Evolutionary conservation across 1,140 invertebrate genomes (phyloP).

Genomic region (Dinoponera quadriceps): DNA sequence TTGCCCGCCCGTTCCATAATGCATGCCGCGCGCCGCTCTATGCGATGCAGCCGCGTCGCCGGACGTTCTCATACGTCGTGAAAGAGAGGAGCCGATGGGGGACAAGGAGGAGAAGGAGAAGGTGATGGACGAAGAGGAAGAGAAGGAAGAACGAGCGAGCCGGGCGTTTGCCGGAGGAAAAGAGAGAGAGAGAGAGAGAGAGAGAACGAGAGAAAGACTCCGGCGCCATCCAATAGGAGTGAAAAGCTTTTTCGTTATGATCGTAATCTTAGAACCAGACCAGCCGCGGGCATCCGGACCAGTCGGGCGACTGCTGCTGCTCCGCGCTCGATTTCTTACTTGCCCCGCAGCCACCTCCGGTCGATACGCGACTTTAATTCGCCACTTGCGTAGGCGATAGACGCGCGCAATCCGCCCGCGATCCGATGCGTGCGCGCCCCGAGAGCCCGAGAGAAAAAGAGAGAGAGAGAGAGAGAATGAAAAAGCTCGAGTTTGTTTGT

Average conservation of each 20-base stretch:
- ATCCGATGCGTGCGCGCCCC: slow-evolving; percentile 30
- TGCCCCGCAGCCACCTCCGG: slow-evolving; percentile 42
- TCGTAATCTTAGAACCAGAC: slow-evolving; percentile 81
- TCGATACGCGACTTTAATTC: slow-evolving; percentile 59
- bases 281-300: slow-evolving; percentile 76
- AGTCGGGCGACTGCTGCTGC: slow-evolving; percentile 49
- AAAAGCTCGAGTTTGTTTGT: too few relatives aligned
- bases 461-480: too few relatives aligned
- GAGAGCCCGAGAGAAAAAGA: background rate
- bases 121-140: slow-evolving; percentile 6
- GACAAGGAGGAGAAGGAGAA: slow-evolving; percentile 11
- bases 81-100: slow-evolving; percentile 35
- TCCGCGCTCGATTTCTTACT: slow-evolving; percentile 62
- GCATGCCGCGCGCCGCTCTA: slow-evolving; percentile 75
- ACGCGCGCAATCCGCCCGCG: slow-evolving; percentile 7
- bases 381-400: slow-evolving; percentile 42
- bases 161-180: background rate
- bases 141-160: background rate
- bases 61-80: slow-evolving; percentile 72
- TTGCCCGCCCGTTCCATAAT: slow-evolving; percentile 80
- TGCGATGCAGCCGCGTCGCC: slow-evolving; percentile 68
- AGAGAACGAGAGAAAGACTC: background rate
- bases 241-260: slow-evolving; percentile 82
- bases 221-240: slow-evolving; percentile 69
- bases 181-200: slow-evolving; percentile 16